Evolutionary conservation across 2,888 invertebrate species (phyloP).

Genomic region (Protophormia terraenovae): DNA sequence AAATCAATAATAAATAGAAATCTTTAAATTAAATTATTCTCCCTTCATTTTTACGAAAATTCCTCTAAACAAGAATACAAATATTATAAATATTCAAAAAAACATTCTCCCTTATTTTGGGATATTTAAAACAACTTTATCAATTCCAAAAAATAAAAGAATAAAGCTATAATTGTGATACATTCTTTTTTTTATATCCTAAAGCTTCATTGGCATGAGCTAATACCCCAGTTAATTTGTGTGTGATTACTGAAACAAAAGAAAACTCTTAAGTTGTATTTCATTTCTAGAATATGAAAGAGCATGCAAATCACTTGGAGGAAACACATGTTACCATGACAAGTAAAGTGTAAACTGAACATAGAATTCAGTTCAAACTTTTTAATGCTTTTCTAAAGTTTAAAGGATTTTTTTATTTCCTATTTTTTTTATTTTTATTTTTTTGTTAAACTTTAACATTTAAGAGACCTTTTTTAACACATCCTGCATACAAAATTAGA

Average conservation of each 20-base stretch:
- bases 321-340: slow-evolving; percentile 16
- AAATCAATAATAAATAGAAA: no score
- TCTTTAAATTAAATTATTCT: not conserved
- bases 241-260: not conserved
- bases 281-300: not conserved
- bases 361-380: not conserved
- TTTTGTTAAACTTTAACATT: not conserved
- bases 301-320: not conserved
- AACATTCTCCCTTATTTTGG: not conserved
- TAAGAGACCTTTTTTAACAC: slow-evolving; percentile 8
- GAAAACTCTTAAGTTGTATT: not conserved
- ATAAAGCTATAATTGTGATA: not conserved
- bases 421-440: not conserved
- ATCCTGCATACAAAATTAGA: not conserved
- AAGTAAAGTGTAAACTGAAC: not conserved
- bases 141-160: not conserved
- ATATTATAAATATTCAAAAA: no score
- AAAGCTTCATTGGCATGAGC: no score
- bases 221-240: not conserved
- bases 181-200: not conserved
- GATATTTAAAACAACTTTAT: not conserved
- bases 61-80: not conserved
- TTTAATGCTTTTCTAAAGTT: not conserved
- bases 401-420: not conserved
- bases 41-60: not conserved